Conservation (phyloP, 2,797 vertebrate genomes). For the Ceyx erithaca region DNA sequence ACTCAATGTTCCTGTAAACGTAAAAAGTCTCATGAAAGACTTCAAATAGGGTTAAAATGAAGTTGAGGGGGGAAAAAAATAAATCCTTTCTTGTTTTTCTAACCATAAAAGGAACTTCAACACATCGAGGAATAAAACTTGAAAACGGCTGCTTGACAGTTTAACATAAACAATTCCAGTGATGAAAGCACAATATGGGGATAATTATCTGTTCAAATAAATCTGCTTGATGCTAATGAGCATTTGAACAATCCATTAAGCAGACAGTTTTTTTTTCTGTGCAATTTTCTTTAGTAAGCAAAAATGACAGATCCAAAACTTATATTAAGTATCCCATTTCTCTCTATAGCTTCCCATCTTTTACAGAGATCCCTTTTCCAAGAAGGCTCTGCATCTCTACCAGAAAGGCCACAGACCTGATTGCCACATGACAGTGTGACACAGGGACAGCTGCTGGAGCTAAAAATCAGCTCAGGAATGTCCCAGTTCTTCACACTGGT, state of each 20-base stretch:
- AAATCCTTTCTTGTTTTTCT: neutral
- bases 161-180: conserved; percentile 60
- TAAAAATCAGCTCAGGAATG: neutral
- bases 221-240: conserved; percentile 66
- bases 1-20: neutral
- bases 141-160: conserved; percentile 27
- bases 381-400: neutral
- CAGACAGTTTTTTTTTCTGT: neutral
- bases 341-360: neutral
- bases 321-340: neutral
- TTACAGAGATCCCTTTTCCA: neutral
- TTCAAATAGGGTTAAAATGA: neutral
- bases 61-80: neutral
- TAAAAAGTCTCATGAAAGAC: neutral
- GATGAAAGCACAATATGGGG: conserved; percentile 67
- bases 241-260: conserved; percentile 60
- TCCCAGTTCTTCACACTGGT: neutral
- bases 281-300: conserved; percentile 55
- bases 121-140: conserved; percentile 22
- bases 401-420: neutral
- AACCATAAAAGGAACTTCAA: neutral
- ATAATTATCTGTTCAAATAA: conserved; percentile 72
- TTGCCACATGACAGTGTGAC: neutral
- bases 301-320: conserved; percentile 25
- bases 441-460: neutral